phyloP scores from a whole-genome alignment of 2,888 invertebrate genomes.

The Cryptocheilus praepositus region DNA sequence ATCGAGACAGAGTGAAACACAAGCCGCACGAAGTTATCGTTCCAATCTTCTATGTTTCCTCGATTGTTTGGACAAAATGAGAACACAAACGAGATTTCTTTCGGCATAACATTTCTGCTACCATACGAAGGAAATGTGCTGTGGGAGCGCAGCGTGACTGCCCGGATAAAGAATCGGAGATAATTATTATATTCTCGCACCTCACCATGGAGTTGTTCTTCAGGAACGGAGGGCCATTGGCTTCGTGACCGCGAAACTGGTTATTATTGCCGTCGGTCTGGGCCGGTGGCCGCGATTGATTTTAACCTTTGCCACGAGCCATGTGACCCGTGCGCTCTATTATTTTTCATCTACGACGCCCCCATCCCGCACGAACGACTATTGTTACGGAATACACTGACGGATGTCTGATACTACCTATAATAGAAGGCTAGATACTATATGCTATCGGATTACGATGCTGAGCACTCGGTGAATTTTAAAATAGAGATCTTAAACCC shows the following conservation, averaged over 20 bases:
- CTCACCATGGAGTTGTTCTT: conserved; percentile 17
- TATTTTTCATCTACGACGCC: not conserved
- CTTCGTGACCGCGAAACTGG: conserved; percentile 39
- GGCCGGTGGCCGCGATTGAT: conserved; percentile 16
- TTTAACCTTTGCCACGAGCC: conserved; percentile 23
- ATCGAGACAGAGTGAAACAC: no score
- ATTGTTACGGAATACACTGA: no score
- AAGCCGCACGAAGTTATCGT: no score
- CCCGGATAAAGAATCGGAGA: conserved; percentile 36
- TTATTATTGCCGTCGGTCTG: conserved; percentile 31
- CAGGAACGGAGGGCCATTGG: conserved; percentile 9
- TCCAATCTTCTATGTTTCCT: no score
- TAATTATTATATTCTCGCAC: conserved; percentile 44
- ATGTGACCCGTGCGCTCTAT: not conserved
- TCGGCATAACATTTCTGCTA: not conserved
- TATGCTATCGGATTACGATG: no score
- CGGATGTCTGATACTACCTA: no score
- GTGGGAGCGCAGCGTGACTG: conserved; percentile 47
- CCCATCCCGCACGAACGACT: not conserved
- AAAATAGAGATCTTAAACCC: no score
- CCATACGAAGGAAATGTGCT: not conserved
- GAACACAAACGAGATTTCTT: conserved; percentile 8
- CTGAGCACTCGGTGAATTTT: no score
- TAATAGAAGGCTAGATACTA: no score
- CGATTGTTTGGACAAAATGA: no score